Evolutionary conservation across 2,113 vertebrate genomes (phyloP).

Genomic region (Sylvia atricapilla): DNA sequence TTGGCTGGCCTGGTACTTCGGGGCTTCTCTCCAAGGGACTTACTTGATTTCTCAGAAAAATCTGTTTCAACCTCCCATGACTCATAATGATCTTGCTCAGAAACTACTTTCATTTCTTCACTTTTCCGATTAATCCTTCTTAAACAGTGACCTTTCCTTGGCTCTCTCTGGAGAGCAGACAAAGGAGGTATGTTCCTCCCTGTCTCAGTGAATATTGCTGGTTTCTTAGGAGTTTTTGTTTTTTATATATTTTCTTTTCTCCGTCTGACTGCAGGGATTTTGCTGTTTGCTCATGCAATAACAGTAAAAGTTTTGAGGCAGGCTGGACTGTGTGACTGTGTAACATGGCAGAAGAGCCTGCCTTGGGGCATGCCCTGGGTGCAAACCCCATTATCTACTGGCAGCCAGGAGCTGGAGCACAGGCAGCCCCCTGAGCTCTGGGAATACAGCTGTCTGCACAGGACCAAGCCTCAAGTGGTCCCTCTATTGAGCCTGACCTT

Average conservation of each 20-base stretch:
- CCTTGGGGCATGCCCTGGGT: not conserved
- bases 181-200: not conserved
- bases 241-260: not conserved
- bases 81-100: not conserved
- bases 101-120: not conserved
- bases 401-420: accelerated
- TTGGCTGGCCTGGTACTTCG: not conserved
- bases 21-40: not conserved
- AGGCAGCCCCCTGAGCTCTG: not conserved
- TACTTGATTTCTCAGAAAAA: not conserved
- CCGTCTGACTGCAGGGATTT: not conserved
- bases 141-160: not conserved
- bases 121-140: constrained; percentile 11
- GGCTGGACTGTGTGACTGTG: not conserved
- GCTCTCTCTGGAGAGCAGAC: not conserved
- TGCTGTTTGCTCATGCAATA: not conserved
- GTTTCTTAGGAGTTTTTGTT: not conserved
- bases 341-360: accelerated
- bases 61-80: not conserved
- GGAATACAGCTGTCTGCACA: accelerated
- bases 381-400: accelerated
- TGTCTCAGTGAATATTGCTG: not conserved
- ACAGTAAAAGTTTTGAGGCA: not conserved
- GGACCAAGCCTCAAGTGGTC: not conserved
- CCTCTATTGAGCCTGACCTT: not conserved